Percentiles rank a stretch among this genome's conserved stretches.
Conservation (phyloP, 2,113 vertebrate genomes). For the Saccopteryx bilineata region DNA sequence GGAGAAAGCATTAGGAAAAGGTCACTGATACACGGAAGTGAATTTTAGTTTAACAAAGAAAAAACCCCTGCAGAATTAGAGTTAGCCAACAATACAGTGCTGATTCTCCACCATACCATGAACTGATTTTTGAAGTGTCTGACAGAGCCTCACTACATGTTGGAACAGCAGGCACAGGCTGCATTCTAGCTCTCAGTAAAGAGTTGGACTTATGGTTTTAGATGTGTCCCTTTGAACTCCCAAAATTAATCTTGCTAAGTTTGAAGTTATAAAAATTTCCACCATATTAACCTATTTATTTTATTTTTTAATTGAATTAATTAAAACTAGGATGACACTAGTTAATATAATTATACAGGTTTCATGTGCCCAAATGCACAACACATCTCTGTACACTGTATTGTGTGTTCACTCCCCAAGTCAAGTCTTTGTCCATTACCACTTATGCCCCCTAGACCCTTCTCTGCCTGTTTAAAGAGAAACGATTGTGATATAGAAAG, state of each 20-base stretch:
- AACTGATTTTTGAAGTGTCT: neutral
- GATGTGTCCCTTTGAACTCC: neutral
- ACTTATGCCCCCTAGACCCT: no score
- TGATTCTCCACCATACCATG: neutral
- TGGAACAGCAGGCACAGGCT: neutral
- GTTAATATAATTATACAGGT: no score
- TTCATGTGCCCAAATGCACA: no score
- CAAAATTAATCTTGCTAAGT: slow-evolving; percentile 14
- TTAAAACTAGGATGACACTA: no score
- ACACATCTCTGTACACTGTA: no score
- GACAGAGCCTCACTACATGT: neutral
- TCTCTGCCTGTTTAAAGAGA: slow-evolving; percentile 17
- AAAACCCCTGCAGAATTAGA: neutral
- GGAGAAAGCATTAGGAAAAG: neutral
- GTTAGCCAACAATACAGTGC: neutral
- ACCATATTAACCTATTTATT: neutral
- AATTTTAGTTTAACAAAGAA: neutral
- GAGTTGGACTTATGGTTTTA: neutral
- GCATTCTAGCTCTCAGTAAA: neutral
- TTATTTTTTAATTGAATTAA: no score
- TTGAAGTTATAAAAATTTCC: slow-evolving; percentile 15
- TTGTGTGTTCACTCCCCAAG: no score
- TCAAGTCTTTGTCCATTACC: no score
- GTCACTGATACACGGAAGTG: neutral
- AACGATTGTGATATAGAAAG: neutral